Conservation (phyloP, 2,888 invertebrate genomes). For the Eurytoma californica region DNA sequence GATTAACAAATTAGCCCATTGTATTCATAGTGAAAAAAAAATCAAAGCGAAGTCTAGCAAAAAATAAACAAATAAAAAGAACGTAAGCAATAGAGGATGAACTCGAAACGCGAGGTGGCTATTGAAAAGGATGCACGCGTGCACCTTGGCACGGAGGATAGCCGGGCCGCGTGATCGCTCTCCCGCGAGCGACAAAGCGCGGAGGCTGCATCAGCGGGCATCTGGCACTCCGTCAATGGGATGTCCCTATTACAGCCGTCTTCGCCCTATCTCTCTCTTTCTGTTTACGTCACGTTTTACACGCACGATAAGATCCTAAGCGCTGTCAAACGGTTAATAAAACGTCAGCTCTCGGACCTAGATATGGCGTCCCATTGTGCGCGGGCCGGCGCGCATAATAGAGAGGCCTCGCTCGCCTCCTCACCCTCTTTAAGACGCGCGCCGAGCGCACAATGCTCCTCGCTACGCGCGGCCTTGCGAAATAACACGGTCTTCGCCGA, state of each 20-base stretch:
- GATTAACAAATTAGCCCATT: too few species aligned
- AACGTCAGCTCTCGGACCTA: constrained; percentile 64
- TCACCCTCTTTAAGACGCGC: not conserved
- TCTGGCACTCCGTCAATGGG: constrained; percentile 33
- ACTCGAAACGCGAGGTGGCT: not conserved
- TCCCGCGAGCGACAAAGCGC: not conserved
- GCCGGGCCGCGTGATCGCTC: not conserved
- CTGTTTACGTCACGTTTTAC: constrained; percentile 64
- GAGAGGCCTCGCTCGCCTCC: constrained; percentile 54
- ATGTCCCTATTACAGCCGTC: constrained; percentile 37
- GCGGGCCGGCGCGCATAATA: constrained; percentile 61
- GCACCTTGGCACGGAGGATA: not conserved
- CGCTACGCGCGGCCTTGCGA: constrained; percentile 24
- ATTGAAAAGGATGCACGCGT: not conserved
- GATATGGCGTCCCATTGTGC: constrained; percentile 67
- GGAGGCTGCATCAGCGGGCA: not conserved
- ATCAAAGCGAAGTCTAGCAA: too few species aligned
- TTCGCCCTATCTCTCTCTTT: constrained; percentile 37
- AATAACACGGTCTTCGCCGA: constrained; percentile 20
- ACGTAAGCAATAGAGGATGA: not conserved
- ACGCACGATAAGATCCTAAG: constrained; percentile 61
- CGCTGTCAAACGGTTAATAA: constrained; percentile 68
- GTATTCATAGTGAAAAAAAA: too few species aligned
- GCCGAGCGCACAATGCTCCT: constrained; percentile 10
- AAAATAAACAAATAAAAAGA: too few species aligned